Evolutionary conservation across 2,113 vertebrate species (phyloP), one percentile per base, ranked within the genome.

Genomic region (Hydrochoerus hydrochaeris): DNA sequence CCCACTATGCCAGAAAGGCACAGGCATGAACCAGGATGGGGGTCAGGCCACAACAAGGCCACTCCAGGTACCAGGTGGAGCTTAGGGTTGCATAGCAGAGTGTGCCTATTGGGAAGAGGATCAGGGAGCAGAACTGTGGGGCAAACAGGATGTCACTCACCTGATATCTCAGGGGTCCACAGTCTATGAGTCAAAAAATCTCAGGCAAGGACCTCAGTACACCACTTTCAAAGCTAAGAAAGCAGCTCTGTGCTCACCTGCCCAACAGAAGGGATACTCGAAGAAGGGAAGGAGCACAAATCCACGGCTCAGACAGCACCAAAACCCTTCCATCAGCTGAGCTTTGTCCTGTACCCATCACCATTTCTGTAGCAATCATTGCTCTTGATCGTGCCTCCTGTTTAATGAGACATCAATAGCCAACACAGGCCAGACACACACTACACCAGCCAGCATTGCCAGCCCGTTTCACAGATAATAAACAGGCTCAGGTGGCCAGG

Each of bases 11-110:
- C 0, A 67, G 80, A 84, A 30, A 77, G 10, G 4, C 22, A 5
- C 16, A 38, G 30, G 58, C 32, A 16, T 1, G 10, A 46, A n/a
- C 32, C 71, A 62, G 26, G 57, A 32, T 3, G 85, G 38, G n/a
- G 67, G 38, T 24, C 26, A 17, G 2, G 30, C 1, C 44, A 24
- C 26, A 30, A 16, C 35, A 12, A 17, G 2, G 30, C 1, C 44
- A 24, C 26, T 41, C 24, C 35, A 12, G 3, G 11, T n/a, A 4
- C 67, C 10, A n/a, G 44, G 13, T 24, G 20, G 57, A 20, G 5
- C 44, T 46, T 20, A 30, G 22, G 17, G 41, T 22, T 1, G 0
- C 41, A 4, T 12, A 58, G 26, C 30, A 3, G 2, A 30, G 41
- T 7, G 3, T 44, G 30, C 58, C 86, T 26, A 8, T 22, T 1